Base-by-base conservation (phyloP, 2,888 invertebrate species). In the Lymantria dispar region DNA sequence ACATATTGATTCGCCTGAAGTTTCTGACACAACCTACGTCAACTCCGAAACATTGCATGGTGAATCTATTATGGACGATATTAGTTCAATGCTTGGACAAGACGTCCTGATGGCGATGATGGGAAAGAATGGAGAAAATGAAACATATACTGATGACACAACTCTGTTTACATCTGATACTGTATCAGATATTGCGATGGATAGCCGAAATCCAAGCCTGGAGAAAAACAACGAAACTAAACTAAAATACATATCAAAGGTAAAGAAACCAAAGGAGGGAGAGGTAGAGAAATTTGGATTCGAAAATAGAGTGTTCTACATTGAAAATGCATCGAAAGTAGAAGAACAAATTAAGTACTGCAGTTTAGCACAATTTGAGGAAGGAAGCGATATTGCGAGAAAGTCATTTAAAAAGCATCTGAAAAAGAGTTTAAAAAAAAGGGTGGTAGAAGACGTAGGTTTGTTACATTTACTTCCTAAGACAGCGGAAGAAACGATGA, bases 1-100 rank as follows among this genome's bases (percentile, higher is more conserved):
- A 10, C 96, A 97, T 72, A 96, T 96, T 48, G 96, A 97, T 76
- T 96, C 96, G 0, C 96, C 96, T 0, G 96, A 96, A 86, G 92
- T 93, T 10, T 96, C 96, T 7, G 96, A 97, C 58, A 93, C 94
- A 9, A 94, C 94, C 3, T 92, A 92, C 49, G 88, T 92, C 33
- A 93, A 93, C 63, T 94, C 94, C n/a, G 96, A 96, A 72, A 93
- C 94, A 7, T 91, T 95, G 62, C 95, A 95, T 54, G 96, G 96
- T 7, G 96, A 96, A 78, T 95, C 95, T 45, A 92, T 96, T 33
- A 93, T 95, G 88, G 96, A 96, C 61, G 96, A 96, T 71, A 93
- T 96, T 45, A 95, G 95, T 71, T 95, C 95, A 0, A 94, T 95
- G 83, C 86, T 95, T 50, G 92, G 95, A 11, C 95, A 95, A 65